A percentile compares a stretch with the other conserved stretches of the same genome.
These are phyloP conservation scores for Burhinus oedicnemus DNA, from an alignment of 2,113 vertebrate genomes.

Conservation along the genomic window DNA sequence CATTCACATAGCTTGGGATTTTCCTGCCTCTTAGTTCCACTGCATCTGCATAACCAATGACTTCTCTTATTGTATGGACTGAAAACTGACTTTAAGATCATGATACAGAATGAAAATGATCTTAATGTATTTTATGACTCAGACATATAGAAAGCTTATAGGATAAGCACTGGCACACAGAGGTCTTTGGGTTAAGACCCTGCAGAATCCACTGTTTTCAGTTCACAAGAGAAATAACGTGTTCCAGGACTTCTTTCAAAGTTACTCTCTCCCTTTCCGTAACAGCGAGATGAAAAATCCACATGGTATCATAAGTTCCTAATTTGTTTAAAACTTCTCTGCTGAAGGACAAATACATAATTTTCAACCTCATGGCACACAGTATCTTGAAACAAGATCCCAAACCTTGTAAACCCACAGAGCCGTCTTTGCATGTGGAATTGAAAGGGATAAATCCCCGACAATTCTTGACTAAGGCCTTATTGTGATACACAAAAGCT, in stretches of 20 bases:
- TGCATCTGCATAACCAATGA: background rate
- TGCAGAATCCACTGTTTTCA: accelerated
- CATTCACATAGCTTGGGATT: background rate
- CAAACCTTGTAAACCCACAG: background rate
- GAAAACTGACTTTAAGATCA: background rate
- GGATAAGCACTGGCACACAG: background rate
- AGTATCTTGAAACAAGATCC: background rate
- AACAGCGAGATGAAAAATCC: background rate
- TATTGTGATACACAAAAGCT: no score
- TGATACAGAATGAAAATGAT: background rate
- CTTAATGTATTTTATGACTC: background rate
- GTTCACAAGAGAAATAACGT: background rate
- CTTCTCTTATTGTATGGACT: background rate
- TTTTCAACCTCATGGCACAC: background rate
- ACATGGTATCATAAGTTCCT: background rate
- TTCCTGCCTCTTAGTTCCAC: background rate
- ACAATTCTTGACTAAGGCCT: no score
- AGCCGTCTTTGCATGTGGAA: accelerated
- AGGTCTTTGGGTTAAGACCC: background rate
- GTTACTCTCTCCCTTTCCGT: background rate
- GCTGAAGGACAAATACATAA: background rate
- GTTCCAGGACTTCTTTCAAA: background rate
- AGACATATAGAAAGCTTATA: background rate
- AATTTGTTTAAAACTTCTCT: background rate
- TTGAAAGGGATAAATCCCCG: no score